Conservation (phyloP, 2,888 invertebrate species). For the Pristionchus exspectatus region DNA sequence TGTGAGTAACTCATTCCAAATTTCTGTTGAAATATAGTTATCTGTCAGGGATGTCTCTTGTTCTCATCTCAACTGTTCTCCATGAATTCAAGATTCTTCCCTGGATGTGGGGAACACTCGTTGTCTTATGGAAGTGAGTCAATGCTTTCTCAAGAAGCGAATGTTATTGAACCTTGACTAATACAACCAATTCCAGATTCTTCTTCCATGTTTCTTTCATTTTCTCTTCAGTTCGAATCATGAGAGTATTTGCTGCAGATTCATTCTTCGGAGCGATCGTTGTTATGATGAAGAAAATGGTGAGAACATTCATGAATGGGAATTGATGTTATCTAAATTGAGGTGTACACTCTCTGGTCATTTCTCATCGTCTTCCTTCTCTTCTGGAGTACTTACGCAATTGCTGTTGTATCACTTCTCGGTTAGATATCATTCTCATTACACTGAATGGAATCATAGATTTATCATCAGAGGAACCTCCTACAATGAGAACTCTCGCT, state of each 20-base stretch:
- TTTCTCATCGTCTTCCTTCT: conserved; percentile 65
- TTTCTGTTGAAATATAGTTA: background rate
- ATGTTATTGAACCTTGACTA: background rate
- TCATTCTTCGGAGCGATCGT: conserved; percentile 67
- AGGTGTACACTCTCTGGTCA: conserved; percentile 64
- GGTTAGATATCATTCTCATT: conserved; percentile 37
- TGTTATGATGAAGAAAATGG: conserved; percentile 56
- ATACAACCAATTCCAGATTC: background rate
- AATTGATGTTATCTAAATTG: background rate
- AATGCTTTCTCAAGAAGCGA: no score
- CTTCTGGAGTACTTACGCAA: conserved; percentile 66
- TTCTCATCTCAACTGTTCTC: background rate
- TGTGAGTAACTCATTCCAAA: background rate
- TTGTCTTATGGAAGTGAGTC: background rate
- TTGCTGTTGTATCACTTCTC: conserved; percentile 64
- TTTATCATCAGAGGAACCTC: background rate
- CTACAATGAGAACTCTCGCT: background rate
- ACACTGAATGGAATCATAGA: no score
- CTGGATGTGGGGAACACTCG: background rate
- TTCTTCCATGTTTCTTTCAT: conserved; percentile 62
- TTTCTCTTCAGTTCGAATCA: conserved; percentile 63
- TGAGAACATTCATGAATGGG: background rate
- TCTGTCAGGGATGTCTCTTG: background rate
- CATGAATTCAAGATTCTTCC: background rate
- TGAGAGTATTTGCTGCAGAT: conserved; percentile 65